Conservation (phyloP, 2,113 vertebrate species). For the Macquaria ambigua region DNA sequence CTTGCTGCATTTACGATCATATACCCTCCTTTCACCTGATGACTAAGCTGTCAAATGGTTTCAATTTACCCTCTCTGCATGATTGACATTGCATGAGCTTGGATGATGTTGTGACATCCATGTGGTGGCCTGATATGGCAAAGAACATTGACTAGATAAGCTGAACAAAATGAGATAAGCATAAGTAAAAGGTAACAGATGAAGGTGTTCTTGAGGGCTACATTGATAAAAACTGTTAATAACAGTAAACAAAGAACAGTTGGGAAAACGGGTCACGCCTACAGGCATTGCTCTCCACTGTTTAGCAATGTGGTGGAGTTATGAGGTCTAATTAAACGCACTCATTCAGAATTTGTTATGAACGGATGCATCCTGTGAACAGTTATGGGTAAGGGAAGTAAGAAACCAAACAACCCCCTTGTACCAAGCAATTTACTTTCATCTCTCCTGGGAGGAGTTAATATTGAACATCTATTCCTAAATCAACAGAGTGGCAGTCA, state of each 20-base stretch:
- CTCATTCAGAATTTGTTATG: not conserved
- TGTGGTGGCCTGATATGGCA: conserved; percentile 30
- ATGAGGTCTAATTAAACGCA: not conserved
- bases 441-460: not conserved
- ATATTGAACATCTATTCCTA: not conserved
- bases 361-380: not conserved
- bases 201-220: not conserved
- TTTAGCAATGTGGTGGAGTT: not conserved
- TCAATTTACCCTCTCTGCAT: not conserved
- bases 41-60: conserved; percentile 20
- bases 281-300: no score
- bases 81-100: conserved; percentile 10
- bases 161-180: conserved; percentile 7
- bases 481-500: not conserved
- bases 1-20: not conserved
- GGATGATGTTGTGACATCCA: not conserved
- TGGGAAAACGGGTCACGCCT: not conserved
- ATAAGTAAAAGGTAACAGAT: not conserved
- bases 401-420: not conserved
- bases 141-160: conserved; percentile 8
- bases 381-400: not conserved
- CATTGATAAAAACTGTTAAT: not conserved
- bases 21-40: not conserved
- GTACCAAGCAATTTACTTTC: not conserved
- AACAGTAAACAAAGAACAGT: conserved; percentile 6